phyloP scores from a whole-genome alignment of 2,888 invertebrate species.

The Dasysyrphus albostriatus region DNA sequence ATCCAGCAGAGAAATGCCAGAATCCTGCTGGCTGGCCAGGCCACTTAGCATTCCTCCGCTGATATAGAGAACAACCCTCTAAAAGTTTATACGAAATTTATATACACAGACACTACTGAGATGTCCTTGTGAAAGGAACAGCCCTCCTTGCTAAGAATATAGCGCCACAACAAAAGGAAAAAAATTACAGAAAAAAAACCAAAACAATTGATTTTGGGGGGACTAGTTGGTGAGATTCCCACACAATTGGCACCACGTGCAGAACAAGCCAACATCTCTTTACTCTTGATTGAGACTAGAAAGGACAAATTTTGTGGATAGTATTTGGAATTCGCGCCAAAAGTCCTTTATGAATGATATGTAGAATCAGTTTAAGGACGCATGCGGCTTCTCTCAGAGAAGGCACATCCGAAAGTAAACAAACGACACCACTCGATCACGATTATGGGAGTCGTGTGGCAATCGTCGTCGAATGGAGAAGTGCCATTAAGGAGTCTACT shows the following conservation, averaged over 20 bases:
- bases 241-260: slow-evolving; percentile 61
- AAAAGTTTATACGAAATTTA: slow-evolving; percentile 34
- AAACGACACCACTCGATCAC: slow-evolving; percentile 48
- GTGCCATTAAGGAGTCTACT: slow-evolving; percentile 61
- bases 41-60: slow-evolving; percentile 75
- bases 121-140: slow-evolving; percentile 64
- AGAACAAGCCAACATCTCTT: slow-evolving; percentile 26
- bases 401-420: slow-evolving; percentile 59
- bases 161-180: slow-evolving; percentile 63
- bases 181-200: slow-evolving; percentile 25
- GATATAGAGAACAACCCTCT: slow-evolving; percentile 72
- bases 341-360: slow-evolving; percentile 33
- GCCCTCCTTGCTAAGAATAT: slow-evolving; percentile 58
- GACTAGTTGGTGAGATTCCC: slow-evolving; percentile 50
- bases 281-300: slow-evolving; percentile 51
- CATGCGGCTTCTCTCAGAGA: slow-evolving; percentile 53
- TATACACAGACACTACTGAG: slow-evolving; percentile 13
- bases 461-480: slow-evolving; percentile 69
- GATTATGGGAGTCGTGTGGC: slow-evolving; percentile 63
- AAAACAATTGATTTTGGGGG: slow-evolving; percentile 63
- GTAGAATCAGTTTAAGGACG: slow-evolving; percentile 19
- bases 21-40: slow-evolving; percentile 74
- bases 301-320: slow-evolving; percentile 37
- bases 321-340: slow-evolving; percentile 21
- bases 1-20: slow-evolving; percentile 74